Evolutionary conservation across 2,888 invertebrate genomes (phyloP).

Genomic region (Hirtodrosophila cameraria): DNA sequence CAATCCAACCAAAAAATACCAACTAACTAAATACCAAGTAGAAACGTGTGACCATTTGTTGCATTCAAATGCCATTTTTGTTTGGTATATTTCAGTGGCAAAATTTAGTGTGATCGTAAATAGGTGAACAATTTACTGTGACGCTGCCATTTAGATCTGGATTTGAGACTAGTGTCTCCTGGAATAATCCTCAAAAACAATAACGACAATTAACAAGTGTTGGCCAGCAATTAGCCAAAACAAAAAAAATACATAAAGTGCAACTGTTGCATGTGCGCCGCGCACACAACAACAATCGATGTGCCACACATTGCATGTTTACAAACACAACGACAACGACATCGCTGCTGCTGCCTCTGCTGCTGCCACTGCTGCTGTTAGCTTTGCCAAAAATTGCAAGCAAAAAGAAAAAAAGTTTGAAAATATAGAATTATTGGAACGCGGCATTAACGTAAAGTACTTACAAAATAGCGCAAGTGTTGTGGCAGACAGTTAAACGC

Average conservation of each 20-base stretch:
- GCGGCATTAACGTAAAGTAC: conserved; percentile 9
- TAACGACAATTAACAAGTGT: conserved; percentile 27
- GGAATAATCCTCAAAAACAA: conserved; percentile 41
- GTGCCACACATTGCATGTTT: conserved; percentile 63
- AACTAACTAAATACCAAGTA: conserved; percentile 8
- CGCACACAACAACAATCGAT: conserved; percentile 41
- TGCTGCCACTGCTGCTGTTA: conserved; percentile 26
- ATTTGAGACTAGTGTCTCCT: conserved; percentile 47
- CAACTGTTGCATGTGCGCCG: conserved; percentile 53
- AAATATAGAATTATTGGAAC: conserved; percentile 5
- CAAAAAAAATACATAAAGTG: conserved; percentile 23
- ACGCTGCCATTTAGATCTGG: conserved; percentile 59
- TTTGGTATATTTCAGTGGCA: conserved; percentile 42
- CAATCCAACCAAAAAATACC: conserved; percentile 9
- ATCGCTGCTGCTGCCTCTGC: conserved; percentile 17
- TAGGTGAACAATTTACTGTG: conserved; percentile 59
- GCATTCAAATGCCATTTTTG: conserved; percentile 13
- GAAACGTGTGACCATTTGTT: conserved; percentile 29
- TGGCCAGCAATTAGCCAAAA: conserved; percentile 21
- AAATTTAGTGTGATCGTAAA: conserved; percentile 56
- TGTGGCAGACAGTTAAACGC: conserved; percentile 7
- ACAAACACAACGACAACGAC: conserved; percentile 62
- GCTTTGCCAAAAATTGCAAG: conserved; percentile 53
- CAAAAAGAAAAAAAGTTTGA: conserved; percentile 26
- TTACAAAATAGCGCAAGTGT: conserved; percentile 4